Evolutionary conservation across 1,140 invertebrate species (phyloP), one percentile per base, ranked within the genome.

Genomic region (Globodera ellingtonae): DNA sequence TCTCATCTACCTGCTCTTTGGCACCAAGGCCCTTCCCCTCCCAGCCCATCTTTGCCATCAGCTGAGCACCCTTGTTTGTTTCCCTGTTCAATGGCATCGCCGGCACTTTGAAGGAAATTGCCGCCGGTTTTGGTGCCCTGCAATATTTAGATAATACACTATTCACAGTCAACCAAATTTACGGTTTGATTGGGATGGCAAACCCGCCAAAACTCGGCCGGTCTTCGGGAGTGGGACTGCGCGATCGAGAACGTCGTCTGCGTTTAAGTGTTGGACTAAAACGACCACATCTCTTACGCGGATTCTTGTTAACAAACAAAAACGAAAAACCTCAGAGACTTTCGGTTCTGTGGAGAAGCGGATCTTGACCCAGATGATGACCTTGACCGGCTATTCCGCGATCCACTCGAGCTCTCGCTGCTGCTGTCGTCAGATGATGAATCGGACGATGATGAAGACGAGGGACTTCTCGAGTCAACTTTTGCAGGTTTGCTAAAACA

Each of bases 1-100:
- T 44, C 9, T 59, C 10, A 46, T n/a, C n/a, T 10, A 83, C 82
- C 80, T 85, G 84, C 74, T 84, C 83, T 52, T 85, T 79, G 9
- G 84, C 8, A 35, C 83, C 84, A 44, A 84, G 71, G 8, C 83
- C 84, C 15, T 83, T 72, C 18, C 83, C 84, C 52, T 84, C 67
- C 84, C 84, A 84, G 18, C 83, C 83, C 81, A 84, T 84, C 67
- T 84, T 86, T 15, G 85, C 46, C 83, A 84, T 77, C 47, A 84
- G 66, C 24, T 86, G 84, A 21, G 83, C 83, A 5, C 83, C 83
- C 69, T 79, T 82, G 69, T 84, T 84, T 44, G 69, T 65, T 44
- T 83, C 84, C 35, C 81, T 44, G 69, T 86, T 75, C 10, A 84
- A 35, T 18, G 83, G 84, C n/a, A 70, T 13, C 44, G 81, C 66